Base-by-base conservation (phyloP, 2,797 vertebrate species). In the Loris lydekkerianus region DNA sequence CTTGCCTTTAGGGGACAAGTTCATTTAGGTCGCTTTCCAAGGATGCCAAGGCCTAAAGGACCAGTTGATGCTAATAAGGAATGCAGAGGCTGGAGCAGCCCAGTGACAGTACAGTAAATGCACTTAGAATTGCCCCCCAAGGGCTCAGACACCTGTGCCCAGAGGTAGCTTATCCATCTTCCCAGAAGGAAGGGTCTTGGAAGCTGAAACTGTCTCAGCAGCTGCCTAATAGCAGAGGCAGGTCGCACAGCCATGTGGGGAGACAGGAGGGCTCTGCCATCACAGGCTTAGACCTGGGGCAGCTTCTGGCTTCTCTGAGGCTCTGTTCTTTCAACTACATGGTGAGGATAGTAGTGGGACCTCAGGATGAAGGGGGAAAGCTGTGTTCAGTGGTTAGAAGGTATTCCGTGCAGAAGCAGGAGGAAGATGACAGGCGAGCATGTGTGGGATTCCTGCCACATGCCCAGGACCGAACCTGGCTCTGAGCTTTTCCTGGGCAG, bases 211-310 rank as follows among this genome's bases (percentile, higher is more conserved):
- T 18, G 18, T 11, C 5, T 27, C 9, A 7, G 67, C 73, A 53
- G 73, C 67, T 72, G n/a, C 2, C 2, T 29, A 34, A 61, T 5
- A 49, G 53, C 6, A 40, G n/a, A 78, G 67, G 46, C 37, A n/a
- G 18, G 67, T 53, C 0, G 1, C 31, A 53, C 21, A 5, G 10
- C 18, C 1, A 21, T 17, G 21, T 1, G 14, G n/a, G 13, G 5
- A 37, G 56, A 40, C 63, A 2, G 10, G 31, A 63, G 18, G 17
- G 23, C 27, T 17, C 4, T 49, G 5, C 25, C 18, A 3, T 7
- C n/a, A 25, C 49, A 18, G 70, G 85, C 53, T 29, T n/a, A 80
- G 43, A 43, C 27, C 49, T 5, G 63, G 34, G 61, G 8, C 15
- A 10, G 46, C 37, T 46, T 31, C 29, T 65, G n/a, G 37, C 3